phyloP scores from a whole-genome alignment of 2,888 invertebrate species.

The Athalia circularis region DNA sequence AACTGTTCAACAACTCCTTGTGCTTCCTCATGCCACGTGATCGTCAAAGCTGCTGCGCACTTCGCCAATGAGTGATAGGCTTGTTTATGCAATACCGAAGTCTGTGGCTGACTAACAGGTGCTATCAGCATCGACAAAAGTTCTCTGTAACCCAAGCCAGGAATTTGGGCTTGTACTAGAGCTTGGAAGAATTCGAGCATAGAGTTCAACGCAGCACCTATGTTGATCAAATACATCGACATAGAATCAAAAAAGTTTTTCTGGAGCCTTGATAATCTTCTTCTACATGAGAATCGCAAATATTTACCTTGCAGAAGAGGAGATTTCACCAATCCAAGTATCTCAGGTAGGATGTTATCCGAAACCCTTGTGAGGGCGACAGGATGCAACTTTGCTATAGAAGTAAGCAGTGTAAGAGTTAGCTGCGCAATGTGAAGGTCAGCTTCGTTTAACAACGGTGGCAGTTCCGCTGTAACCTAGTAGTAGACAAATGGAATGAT shows the following conservation, averaged over 20 bases:
- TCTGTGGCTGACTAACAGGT: constrained; percentile 76
- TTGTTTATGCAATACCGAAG: constrained; percentile 77
- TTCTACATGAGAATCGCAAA: background rate
- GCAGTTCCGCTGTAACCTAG: constrained; percentile 90
- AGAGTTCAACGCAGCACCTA: constrained; percentile 92
- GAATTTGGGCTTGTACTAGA: constrained; percentile 88
- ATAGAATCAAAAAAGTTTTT: no score
- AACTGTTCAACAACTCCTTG: constrained; percentile 81
- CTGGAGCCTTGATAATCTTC: no score
- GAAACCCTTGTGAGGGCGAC: constrained; percentile 84
- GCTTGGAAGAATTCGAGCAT: constrained; percentile 95
- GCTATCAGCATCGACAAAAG: constrained; percentile 86
- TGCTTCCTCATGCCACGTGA: constrained; percentile 85
- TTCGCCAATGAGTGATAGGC: constrained; percentile 98
- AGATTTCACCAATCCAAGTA: constrained; percentile 90
- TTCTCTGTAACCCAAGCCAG: constrained; percentile 88
- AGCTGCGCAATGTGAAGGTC: constrained; percentile 98
- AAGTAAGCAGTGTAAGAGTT: constrained; percentile 88
- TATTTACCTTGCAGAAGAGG: constrained; percentile 90
- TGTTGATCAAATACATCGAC: constrained; percentile 36
- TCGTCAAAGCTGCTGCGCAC: constrained; percentile 95
- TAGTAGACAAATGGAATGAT: constrained; percentile 39
- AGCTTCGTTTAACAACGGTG: constrained; percentile 92
- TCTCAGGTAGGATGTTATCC: constrained; percentile 87
- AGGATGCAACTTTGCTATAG: constrained; percentile 87